These are phyloP conservation scores for Xiphophorus maculatus DNA, from an alignment of 2,113 vertebrate genomes.

Conservation along the genomic window DNA sequence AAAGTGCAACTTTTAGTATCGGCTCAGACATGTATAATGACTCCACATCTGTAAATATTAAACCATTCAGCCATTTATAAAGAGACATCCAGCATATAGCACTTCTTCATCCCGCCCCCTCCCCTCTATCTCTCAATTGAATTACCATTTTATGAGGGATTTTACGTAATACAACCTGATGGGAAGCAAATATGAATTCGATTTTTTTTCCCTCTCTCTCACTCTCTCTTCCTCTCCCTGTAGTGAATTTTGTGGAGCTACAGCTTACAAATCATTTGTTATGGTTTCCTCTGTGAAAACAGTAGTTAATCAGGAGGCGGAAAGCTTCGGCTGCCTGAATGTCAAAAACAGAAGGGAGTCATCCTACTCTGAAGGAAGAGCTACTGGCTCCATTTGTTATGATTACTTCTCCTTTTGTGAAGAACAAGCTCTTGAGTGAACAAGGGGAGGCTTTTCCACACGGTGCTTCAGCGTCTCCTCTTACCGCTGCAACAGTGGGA, in stretches of 20 bases:
- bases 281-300: slow-evolving; percentile 72
- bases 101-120: background rate
- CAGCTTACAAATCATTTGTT: slow-evolving; percentile 67
- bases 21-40: background rate
- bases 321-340: slow-evolving; percentile 60
- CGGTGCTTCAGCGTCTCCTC: slow-evolving; percentile 29
- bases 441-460: slow-evolving; percentile 44
- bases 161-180: slow-evolving; percentile 51
- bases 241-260: slow-evolving; percentile 54
- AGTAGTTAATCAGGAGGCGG: slow-evolving; percentile 73
- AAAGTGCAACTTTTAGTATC: background rate
- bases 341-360: slow-evolving; percentile 75
- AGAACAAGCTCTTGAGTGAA: slow-evolving; percentile 54
- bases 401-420: slow-evolving; percentile 75
- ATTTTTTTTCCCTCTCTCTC: slow-evolving; percentile 51
- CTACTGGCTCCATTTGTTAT: slow-evolving; percentile 68
- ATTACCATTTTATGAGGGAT: slow-evolving; percentile 28
- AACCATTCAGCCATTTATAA: slow-evolving; percentile 14
- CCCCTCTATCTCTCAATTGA: background rate
- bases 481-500: slow-evolving; percentile 26
- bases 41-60: background rate
- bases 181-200: slow-evolving; percentile 57
- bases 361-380: slow-evolving; percentile 68
- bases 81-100: background rate
- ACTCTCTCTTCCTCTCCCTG: slow-evolving; percentile 31